phyloP scores from a whole-genome alignment of 1,140 invertebrate species.

The Meteorus sp. region DNA sequence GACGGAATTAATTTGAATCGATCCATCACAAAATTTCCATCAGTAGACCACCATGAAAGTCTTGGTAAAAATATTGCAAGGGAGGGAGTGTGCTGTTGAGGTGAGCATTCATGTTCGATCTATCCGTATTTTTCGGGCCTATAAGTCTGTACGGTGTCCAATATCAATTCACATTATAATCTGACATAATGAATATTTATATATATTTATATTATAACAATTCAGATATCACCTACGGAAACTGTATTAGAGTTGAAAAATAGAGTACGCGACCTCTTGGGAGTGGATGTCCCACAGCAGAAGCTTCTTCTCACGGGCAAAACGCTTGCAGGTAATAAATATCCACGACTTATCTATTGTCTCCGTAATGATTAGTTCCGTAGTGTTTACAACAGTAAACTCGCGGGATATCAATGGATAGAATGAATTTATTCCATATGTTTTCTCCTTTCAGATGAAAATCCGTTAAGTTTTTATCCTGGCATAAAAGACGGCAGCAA shows the following conservation, averaged over 20 bases:
- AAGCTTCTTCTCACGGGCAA: conserved; percentile 51
- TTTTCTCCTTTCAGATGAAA: conserved; percentile 46
- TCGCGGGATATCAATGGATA: neutral
- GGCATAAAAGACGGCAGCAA: conserved; percentile 55
- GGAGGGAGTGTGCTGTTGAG: conserved; percentile 48
- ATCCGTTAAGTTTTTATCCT: conserved; percentile 53
- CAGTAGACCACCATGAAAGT: conserved; percentile 52
- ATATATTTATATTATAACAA: no score
- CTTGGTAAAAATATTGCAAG: conserved; percentile 45
- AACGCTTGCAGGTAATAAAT: conserved; percentile 45
- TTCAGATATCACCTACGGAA: conserved; percentile 50
- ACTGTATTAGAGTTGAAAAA: conserved; percentile 51
- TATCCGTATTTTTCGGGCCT: neutral
- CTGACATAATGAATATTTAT: no score
- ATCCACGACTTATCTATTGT: no score
- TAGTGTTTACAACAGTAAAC: no score
- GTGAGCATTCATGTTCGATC: conserved; percentile 34
- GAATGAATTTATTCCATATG: conserved; percentile 6
- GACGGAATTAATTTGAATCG: neutral
- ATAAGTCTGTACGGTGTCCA: no score
- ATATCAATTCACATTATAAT: no score
- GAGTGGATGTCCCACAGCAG: conserved; percentile 51
- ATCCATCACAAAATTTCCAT: conserved; percentile 17
- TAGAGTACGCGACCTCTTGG: conserved; percentile 47
- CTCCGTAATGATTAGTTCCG: no score